phyloP scores from a whole-genome alignment of 2,888 invertebrate species.

The Poecilobothrus nobilitatus region DNA sequence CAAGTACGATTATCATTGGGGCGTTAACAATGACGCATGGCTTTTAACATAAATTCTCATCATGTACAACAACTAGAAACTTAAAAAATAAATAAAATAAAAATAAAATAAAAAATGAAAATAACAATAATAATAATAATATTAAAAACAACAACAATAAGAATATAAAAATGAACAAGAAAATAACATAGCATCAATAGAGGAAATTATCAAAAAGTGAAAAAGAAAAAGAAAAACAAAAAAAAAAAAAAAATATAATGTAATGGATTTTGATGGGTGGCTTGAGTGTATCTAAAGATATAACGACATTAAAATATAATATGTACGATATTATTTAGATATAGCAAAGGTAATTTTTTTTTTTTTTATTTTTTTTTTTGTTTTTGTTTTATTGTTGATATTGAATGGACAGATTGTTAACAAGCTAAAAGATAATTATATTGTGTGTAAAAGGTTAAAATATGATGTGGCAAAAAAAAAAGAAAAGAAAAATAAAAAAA shows the following conservation, averaged over 20 bases:
- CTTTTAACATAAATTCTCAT: constrained; percentile 5
- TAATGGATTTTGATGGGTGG: constrained; percentile 1
- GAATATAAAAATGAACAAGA: neutral
- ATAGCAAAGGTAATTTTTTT: no score
- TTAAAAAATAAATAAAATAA: no score
- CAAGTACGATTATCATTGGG: constrained; percentile 4
- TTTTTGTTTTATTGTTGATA: no score
- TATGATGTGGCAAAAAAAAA: no score
- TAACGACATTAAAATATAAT: no score
- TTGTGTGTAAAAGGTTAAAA: no score
- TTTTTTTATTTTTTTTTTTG: no score
- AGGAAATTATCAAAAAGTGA: neutral
- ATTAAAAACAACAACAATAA: neutral
- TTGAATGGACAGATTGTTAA: no score
- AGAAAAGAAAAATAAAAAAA: no score
- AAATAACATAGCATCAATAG: neutral
- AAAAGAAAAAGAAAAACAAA: neutral
- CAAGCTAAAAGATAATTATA: no score
- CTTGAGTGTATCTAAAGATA: neutral
- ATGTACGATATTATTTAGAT: no score
- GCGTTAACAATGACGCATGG: constrained; percentile 11
- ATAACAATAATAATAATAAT: neutral
- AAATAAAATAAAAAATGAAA: no score
- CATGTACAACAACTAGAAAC: constrained; percentile 2
- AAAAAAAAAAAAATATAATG: neutral